phyloP scores from a whole-genome alignment of 2,113 vertebrate species.

The Malurus elegans region DNA sequence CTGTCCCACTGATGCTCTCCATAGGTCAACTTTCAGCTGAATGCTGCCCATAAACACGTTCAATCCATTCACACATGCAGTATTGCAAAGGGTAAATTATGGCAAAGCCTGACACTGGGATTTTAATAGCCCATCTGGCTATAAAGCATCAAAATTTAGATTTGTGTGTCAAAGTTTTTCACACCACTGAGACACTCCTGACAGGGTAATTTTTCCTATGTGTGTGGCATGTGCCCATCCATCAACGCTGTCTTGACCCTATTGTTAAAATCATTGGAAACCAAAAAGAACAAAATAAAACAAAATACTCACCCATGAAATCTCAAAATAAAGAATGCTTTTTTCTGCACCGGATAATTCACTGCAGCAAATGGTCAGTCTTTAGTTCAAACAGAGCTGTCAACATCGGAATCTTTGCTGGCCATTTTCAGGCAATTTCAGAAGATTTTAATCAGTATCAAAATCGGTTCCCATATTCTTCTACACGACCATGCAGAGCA shows the following conservation, averaged over 20 bases:
- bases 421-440: background rate
- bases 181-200: background rate
- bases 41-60: background rate
- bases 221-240: background rate
- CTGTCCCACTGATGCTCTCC: background rate
- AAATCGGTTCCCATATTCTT: background rate
- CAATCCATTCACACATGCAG: background rate
- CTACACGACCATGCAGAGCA: background rate
- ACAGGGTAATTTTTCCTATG: background rate
- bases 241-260: background rate
- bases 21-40: background rate
- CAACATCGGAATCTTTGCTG: fast-evolving
- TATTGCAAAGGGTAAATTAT: background rate
- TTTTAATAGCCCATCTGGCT: background rate
- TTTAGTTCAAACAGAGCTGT: background rate
- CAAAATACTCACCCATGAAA: background rate
- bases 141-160: background rate
- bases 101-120: background rate
- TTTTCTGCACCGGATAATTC: background rate
- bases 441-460: background rate
- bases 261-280: background rate
- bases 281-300: background rate
- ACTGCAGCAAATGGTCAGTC: background rate
- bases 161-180: background rate
- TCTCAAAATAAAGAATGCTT: background rate